These are phyloP conservation scores for Plebejus melissa DNA, from an alignment of 2,888 invertebrate genomes.

Conservation along the genomic window DNA sequence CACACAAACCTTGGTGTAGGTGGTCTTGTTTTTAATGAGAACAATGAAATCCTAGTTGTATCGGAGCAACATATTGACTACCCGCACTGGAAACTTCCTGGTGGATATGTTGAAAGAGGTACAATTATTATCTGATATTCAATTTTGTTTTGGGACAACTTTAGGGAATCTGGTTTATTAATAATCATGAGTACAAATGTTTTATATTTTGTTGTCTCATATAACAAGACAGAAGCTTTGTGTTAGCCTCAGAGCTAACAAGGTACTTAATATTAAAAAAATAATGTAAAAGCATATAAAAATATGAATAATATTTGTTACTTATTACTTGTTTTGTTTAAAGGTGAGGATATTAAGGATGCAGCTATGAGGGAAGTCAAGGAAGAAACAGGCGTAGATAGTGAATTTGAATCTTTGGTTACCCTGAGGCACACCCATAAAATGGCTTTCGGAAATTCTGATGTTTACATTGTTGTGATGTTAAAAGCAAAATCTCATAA, in stretches of 20 bases:
- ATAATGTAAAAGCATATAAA: too few species aligned
- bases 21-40: slow-evolving; percentile 89
- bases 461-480: slow-evolving; percentile 89
- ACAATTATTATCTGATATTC: slow-evolving; percentile 34
- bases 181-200: not conserved
- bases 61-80: slow-evolving; percentile 82
- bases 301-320: not conserved
- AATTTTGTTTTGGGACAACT: too few species aligned
- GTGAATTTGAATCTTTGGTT: slow-evolving; percentile 87
- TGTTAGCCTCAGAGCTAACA: too few species aligned
- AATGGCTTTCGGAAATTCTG: slow-evolving; percentile 89
- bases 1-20: slow-evolving; percentile 91
- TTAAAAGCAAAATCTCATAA: slow-evolving; percentile 82
- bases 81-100: slow-evolving; percentile 84
- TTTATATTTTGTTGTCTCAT: too few species aligned
- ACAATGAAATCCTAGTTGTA: slow-evolving; percentile 88
- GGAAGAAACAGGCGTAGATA: slow-evolving; percentile 92
- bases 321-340: slow-evolving; percentile 38
- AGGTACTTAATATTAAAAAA: too few species aligned
- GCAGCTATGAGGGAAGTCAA: slow-evolving; percentile 91
- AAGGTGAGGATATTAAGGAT: slow-evolving; percentile 89
- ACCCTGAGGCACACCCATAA: slow-evolving; percentile 88
- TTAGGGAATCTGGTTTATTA: not conserved
- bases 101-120: slow-evolving; percentile 94
- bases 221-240: too few species aligned